Evolutionary conservation across 1,140 invertebrate species (phyloP), one percentile per base, ranked within the genome.

Genomic region (Uloborus diversus): DNA sequence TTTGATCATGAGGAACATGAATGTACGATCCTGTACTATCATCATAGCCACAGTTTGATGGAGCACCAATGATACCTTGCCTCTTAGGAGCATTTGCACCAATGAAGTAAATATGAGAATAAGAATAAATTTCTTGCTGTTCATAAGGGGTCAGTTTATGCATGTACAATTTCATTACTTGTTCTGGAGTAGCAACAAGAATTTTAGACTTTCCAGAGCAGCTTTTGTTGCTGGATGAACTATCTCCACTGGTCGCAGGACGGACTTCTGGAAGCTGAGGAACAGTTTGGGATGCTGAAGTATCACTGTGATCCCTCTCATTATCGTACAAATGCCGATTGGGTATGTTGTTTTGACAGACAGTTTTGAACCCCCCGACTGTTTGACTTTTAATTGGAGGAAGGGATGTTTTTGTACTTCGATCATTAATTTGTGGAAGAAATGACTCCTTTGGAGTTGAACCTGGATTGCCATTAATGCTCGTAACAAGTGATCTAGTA

Each of bases 21-120:
- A 98, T 93, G 87, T 99, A 99, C 13, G 96, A 97, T 51, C 98
- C 98, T 88, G 98, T 92, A 88, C 99, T 94, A 90, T 99, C 95
- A 87, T 99, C 95, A 88, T 97, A 96, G 79, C 94, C 93, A 86
- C 91, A 94, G 87, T 97, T 97, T 85, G 95, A 94, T 35, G 92
- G 90, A 81, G 91, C 90, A 37, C 95, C 95, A 82, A 95, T 90
- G 47, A 96, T 91, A 7, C 96, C 96, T 9, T 94, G 94, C 73
- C 94, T 90, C 86, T 98, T 98, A 86, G 98, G 97, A 0, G 96
- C 96, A 89, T 96, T 96, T 56, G 94, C 94, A 79, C 96, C 97
- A 85, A 98, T 96, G 87, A 98, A 99, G 88, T 96, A 99, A 82
- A 99, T 94, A 85, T 96, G 92, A 7, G 93, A 91, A 86, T 96